Evolutionary conservation across 2,113 vertebrate species (phyloP).

Genomic region (Otus sunia): DNA sequence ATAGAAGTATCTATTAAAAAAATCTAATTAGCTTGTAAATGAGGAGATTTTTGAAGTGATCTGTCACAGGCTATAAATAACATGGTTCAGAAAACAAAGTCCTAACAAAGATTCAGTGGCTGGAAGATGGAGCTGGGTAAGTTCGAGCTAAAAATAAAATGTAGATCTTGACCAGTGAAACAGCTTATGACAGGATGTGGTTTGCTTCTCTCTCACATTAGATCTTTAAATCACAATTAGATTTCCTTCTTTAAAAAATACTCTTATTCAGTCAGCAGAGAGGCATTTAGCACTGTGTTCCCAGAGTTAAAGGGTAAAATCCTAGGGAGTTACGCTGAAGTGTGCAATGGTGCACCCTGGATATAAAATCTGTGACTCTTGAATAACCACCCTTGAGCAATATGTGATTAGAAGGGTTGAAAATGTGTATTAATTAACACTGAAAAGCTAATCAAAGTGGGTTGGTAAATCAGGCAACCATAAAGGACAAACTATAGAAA

Average conservation of each 20-base stretch:
- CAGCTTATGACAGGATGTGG: not conserved
- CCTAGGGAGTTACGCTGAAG: not conserved
- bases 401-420: conserved; percentile 15
- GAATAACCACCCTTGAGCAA: not conserved
- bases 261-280: not conserved
- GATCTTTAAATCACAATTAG: conserved; percentile 15
- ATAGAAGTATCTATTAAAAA: not conserved
- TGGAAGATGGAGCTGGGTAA: not conserved
- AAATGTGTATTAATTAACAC: conserved; percentile 30
- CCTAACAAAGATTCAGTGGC: not conserved
- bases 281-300: not conserved
- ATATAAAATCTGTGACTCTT: not conserved
- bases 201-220: not conserved
- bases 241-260: not conserved
- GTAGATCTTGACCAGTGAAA: conserved; percentile 12
- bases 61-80: conserved; percentile 3
- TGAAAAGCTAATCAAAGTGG: conserved; percentile 3
- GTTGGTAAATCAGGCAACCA: conserved; percentile 14
- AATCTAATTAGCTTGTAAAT: conserved; percentile 16
- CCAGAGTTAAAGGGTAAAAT: not conserved
- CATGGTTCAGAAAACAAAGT: not conserved
- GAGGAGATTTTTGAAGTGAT: not conserved
- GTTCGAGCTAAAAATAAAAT: not conserved
- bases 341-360: not conserved
- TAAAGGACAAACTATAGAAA: conserved; percentile 36